A percentile compares a stretch with the other conserved stretches of the same genome.
These are phyloP conservation scores for Dendroctonus ponderosae DNA, from an alignment of 1,140 invertebrate genomes.

Conservation along the genomic window DNA sequence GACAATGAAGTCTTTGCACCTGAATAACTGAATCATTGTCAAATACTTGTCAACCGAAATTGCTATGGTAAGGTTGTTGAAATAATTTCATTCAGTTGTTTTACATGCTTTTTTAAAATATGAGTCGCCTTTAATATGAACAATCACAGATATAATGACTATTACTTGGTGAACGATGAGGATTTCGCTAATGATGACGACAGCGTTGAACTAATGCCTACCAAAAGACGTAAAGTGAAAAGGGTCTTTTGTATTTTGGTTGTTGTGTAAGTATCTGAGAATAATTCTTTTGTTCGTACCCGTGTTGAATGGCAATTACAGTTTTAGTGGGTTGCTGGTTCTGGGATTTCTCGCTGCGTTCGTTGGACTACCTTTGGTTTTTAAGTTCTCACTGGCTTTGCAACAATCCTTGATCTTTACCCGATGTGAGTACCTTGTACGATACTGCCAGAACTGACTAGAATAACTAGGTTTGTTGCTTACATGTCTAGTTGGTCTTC, in stretches of 20 bases:
- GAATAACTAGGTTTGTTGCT: neutral
- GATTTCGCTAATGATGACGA: constrained; percentile 9
- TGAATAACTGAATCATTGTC: too few relatives aligned
- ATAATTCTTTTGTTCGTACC: too few relatives aligned
- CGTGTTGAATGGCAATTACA: too few relatives aligned
- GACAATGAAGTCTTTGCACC: too few relatives aligned
- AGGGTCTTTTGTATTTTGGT: neutral
- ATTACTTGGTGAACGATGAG: constrained; percentile 31
- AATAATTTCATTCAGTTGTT: too few relatives aligned
- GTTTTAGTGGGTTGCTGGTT: too few relatives aligned
- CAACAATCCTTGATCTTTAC: constrained; percentile 42
- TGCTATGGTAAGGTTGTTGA: too few relatives aligned
- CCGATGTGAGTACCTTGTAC: constrained; percentile 37
- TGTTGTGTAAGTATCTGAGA: constrained; percentile 4
- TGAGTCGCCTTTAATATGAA: constrained; percentile 9
- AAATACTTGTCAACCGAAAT: too few relatives aligned
- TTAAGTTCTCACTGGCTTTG: constrained; percentile 38
- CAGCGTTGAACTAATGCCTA: constrained; percentile 9
- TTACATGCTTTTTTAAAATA: constrained; percentile 1
- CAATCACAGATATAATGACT: constrained; percentile 24
- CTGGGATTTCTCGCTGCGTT: constrained; percentile 18
- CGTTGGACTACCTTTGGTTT: constrained; percentile 40
- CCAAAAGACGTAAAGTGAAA: constrained; percentile 5
- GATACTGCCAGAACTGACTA: neutral
- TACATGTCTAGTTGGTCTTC: constrained; percentile 21